Base-by-base conservation (phyloP, 2,113 vertebrate genomes). In the Octodon degus region DNA sequence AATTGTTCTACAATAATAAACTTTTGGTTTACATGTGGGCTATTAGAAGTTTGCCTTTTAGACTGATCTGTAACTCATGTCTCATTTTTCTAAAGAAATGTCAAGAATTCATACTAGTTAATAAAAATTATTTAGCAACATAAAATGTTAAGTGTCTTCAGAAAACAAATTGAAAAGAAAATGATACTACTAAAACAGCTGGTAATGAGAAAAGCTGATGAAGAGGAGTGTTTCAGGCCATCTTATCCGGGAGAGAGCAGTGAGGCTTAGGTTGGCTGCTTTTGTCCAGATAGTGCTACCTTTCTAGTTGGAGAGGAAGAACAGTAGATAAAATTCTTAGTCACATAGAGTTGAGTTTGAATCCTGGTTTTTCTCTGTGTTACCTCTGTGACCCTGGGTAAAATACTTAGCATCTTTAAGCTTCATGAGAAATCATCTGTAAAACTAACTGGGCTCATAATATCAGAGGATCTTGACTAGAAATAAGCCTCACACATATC, bases 21-120 rank as follows among this genome's bases (percentile, higher is more conserved):
- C 58, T 62, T 9, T 86, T 92, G 82, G 79, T 47, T 96, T 89
- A 77, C 6, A 14, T 58, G 27, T 96, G 19, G 2, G 37, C 65
- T 67, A 79, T 70, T 60, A 72, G 60, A 95, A 82, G 32, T 91
- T 96, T 62, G 60, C 74, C 91, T 96, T 96, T 85, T 81, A 91
- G 50, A 34, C 89, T 76, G 62, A 25, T 84, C 83, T 92, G 13
- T 65, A 92, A 65, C n/a, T 72, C 37, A 13, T 92, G 27, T 86
- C 43, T 93, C 5, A 14, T 89, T 90, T 93, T 62, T 53, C 55
- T n/a, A 27, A 90, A 62, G 72, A 89, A 79, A 53, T 72, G n/a
- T 81, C 14, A 91, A 89, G 55, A 92, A 67, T 91, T 22, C 65
- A 79, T 55, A 70, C 27, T 90, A n/a, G 82, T 82, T 90, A 94